Conservation (phyloP, 2,797 vertebrate species). For the Macrochelys suwanniensis region DNA sequence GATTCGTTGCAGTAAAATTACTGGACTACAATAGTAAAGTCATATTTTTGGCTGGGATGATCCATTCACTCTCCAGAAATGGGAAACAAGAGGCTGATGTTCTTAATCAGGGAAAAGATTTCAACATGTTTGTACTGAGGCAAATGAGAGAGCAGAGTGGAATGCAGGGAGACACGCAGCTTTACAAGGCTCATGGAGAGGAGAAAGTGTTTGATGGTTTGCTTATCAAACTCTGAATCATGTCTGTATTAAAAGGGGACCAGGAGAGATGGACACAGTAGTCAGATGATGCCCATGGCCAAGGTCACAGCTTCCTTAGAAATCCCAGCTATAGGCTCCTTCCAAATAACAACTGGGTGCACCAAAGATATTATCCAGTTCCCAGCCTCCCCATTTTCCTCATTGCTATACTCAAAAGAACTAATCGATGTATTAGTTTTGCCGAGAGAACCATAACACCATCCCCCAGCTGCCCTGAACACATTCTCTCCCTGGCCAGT, state of each 20-base stretch:
- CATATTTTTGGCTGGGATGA: background rate
- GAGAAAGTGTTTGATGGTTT: background rate
- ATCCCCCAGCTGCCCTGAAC: background rate
- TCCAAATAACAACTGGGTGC: background rate
- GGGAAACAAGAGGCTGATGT: background rate
- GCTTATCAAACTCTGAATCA: background rate
- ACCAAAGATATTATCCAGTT: background rate
- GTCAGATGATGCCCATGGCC: background rate
- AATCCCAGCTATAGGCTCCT: background rate
- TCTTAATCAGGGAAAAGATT: background rate
- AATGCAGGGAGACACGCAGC: background rate
- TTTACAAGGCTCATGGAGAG: background rate
- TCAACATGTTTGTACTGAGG: background rate
- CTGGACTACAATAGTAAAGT: background rate
- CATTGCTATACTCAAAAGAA: background rate
- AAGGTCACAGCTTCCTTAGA: background rate
- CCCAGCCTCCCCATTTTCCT: background rate
- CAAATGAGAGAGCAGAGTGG: background rate
- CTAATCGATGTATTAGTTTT: background rate
- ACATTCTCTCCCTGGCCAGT: background rate
- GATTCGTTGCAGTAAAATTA: background rate
- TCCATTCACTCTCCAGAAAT: background rate
- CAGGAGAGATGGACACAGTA: background rate
- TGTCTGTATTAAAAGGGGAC: background rate
- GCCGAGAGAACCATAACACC: background rate